Evolutionary conservation across 2,797 vertebrate species (phyloP).

Genomic region (Myotis pilosus): DNA sequence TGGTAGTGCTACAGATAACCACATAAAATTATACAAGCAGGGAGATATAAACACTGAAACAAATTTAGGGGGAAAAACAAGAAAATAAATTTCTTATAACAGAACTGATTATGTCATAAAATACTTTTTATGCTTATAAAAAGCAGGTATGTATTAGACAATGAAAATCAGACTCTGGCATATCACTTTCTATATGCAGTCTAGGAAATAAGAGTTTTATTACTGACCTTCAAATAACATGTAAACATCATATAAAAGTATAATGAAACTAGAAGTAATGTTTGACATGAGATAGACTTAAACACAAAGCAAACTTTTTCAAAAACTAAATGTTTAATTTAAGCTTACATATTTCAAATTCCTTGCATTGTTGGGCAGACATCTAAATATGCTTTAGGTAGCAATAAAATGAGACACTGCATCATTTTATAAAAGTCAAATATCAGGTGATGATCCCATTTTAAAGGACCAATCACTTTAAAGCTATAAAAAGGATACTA

Average conservation of each 20-base stretch:
- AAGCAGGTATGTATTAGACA: background rate
- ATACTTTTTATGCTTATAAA: background rate
- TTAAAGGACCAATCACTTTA: slow-evolving; percentile 55
- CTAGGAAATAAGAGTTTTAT: background rate
- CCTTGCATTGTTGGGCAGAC: background rate
- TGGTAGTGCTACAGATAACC: background rate
- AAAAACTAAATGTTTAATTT: slow-evolving; percentile 13
- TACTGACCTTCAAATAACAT: background rate
- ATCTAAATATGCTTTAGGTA: slow-evolving; percentile 47
- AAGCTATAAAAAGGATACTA: slow-evolving; percentile 59
- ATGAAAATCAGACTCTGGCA: slow-evolving; percentile 25
- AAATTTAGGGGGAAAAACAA: background rate
- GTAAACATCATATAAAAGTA: background rate
- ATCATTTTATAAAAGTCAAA: slow-evolving; percentile 56
- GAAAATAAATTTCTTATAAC: background rate
- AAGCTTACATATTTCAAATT: slow-evolving; percentile 14
- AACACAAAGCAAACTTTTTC: background rate
- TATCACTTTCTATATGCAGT: background rate
- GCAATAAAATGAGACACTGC: slow-evolving; percentile 1
- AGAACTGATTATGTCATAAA: background rate
- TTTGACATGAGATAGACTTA: background rate
- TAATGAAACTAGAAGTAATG: background rate
- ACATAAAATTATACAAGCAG: background rate
- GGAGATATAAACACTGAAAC: background rate
- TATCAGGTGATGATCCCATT: slow-evolving; percentile 19